Conservation (phyloP, 2,797 vertebrate species). For the Thamnophis elegans region DNA sequence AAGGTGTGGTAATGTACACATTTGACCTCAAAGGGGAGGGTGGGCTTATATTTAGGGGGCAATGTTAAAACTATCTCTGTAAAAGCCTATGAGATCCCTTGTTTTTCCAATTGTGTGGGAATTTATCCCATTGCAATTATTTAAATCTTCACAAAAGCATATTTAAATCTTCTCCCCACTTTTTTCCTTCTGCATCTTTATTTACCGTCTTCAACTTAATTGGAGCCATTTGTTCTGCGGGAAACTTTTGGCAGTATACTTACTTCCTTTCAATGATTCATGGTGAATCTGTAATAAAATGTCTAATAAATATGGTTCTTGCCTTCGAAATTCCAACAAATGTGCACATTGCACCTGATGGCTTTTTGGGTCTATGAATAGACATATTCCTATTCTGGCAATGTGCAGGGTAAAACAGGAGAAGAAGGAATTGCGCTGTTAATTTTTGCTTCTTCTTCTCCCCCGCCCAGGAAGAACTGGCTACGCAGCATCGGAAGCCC, state of each 20-base stretch:
- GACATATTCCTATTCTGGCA: neutral
- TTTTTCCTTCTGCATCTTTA: neutral
- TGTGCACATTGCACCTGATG: neutral
- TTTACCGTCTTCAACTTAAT: neutral
- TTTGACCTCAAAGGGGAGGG: neutral
- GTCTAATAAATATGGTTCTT: neutral
- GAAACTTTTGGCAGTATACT: neutral
- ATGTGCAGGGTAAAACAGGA: neutral
- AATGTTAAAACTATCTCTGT: neutral
- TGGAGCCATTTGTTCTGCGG: neutral
- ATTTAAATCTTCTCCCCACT: neutral
- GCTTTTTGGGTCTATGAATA: neutral
- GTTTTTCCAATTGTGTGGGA: neutral
- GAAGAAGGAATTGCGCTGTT: neutral
- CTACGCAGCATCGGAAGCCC: slow-evolving; percentile 57
- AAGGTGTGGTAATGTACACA: neutral
- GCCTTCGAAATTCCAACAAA: neutral
- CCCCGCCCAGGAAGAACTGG: slow-evolving; percentile 60
- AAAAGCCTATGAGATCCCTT: neutral
- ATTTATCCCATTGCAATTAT: neutral
- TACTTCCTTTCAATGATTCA: neutral
- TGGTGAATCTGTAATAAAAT: neutral
- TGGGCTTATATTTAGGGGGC: neutral
- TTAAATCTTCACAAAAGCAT: neutral
- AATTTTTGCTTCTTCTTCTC: neutral